phyloP scores from a whole-genome alignment of 1,140 invertebrate species.

The Conus ventricosus region DNA sequence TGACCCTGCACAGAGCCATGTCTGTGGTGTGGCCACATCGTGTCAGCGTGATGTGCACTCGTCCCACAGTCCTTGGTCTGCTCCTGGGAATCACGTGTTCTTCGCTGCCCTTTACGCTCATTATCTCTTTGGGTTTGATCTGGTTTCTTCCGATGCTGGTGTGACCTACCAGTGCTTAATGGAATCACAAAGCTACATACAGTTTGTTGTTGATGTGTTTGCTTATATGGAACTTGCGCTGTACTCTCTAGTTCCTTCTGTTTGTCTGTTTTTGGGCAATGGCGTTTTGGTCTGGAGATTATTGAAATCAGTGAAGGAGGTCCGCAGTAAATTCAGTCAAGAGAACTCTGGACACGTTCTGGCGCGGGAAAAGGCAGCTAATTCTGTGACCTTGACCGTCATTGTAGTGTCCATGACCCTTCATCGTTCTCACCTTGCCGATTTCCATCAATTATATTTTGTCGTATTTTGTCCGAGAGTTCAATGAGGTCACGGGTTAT shows the following conservation, averaged over 20 bases:
- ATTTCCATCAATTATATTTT: neutral
- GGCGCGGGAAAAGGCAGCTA: neutral
- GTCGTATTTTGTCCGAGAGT: no score
- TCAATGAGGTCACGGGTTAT: no score
- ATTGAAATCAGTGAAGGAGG: neutral
- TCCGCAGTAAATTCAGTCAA: neutral
- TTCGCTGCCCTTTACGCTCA: neutral
- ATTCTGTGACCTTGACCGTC: neutral
- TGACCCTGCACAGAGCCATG: conserved; percentile 17
- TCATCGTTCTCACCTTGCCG: neutral
- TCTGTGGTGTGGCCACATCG: neutral
- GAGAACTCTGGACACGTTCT: neutral
- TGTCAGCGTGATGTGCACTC: neutral
- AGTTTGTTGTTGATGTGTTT: neutral
- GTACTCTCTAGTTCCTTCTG: neutral
- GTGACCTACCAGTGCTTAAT: neutral
- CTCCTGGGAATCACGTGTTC: neutral
- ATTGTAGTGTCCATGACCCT: neutral
- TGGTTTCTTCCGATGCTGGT: neutral
- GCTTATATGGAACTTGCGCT: neutral
- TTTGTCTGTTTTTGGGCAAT: neutral
- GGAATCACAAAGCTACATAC: neutral
- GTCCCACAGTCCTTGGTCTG: neutral
- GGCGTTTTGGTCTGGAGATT: neutral
- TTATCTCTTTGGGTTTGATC: neutral